phyloP scores from a whole-genome alignment of 64 coral and sea anemone species.

The Montipora sp. region DNA sequence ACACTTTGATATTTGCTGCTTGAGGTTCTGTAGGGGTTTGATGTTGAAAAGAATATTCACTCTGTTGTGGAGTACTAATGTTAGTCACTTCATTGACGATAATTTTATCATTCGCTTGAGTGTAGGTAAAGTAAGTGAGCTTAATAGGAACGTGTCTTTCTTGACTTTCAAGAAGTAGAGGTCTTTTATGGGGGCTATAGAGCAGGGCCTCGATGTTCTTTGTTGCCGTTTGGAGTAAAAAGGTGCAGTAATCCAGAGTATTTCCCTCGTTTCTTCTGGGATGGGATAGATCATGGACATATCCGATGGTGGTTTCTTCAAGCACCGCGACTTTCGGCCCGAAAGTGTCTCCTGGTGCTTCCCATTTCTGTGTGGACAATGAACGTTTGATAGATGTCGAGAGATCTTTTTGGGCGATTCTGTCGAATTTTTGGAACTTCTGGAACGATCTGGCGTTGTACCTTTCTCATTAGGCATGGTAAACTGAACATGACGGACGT shows the following conservation, averaged over 20 bases:
- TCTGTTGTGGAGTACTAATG: too few species aligned
- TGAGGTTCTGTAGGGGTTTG: too few species aligned
- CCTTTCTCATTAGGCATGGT: conserved; percentile 59
- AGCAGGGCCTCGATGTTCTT: too few species aligned
- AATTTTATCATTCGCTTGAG: too few species aligned
- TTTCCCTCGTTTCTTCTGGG: conserved; percentile 78
- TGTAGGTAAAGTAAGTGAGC: too few species aligned
- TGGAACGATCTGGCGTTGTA: conserved; percentile 34
- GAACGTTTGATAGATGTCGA: conserved; percentile 67
- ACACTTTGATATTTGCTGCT: too few species aligned
- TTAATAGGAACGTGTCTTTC: too few species aligned
- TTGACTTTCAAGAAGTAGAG: too few species aligned
- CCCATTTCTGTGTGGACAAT: conserved; percentile 66
- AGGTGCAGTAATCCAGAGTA: conserved; percentile 71
- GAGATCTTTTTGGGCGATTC: conserved; percentile 66
- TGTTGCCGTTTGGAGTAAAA: conserved; percentile 17
- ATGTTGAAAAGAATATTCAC: too few species aligned
- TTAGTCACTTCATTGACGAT: too few species aligned
- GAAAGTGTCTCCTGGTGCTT: conserved; percentile 78
- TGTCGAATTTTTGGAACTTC: conserved; percentile 41
- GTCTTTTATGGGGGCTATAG: too few species aligned
- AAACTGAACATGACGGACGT: conserved; percentile 16
- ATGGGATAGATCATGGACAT: conserved; percentile 73
- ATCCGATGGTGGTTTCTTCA: conserved; percentile 62
- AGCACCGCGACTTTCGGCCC: conserved; percentile 60